Base-by-base conservation (phyloP, 2,797 vertebrate species). In the Acanthopagrus latus region DNA sequence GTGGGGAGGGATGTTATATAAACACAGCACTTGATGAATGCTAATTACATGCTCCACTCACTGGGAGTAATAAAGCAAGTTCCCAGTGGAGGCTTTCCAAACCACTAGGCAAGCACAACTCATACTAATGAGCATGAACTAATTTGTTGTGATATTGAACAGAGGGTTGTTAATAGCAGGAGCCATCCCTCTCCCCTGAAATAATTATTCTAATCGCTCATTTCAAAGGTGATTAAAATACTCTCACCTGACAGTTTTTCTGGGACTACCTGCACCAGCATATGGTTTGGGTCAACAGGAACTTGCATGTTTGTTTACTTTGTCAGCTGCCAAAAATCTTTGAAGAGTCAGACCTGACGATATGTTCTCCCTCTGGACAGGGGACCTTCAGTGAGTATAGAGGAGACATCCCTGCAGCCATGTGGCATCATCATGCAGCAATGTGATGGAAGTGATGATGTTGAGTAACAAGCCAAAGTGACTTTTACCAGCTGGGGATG, bases 191-290 rank as follows among this genome's bases (percentile, higher is more conserved):
- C 85, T 93, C 81, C 89, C 86, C 75, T 90, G 82, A 91, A 94
- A 95, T 94, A 94, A 95, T 95, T 90, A 91, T 93, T 94, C 76
- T 94, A 95, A 95, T 95, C 82, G 86, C 87, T 92, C 87, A 90
- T 90, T 92, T 91, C 91, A 94, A 90, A 92, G 86, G 85, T 93
- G 92, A 95, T 95, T 94, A 94, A 89, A 93, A 88, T 74, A 76
- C 86, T 91, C 85, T 92, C 81, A 88, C 90, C 86, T 86, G 85
- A 72, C 71, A 78, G 33, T 72, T 85, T 88, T 85, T 73, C 82
- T 75, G 78, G 83, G 78, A 85, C 82, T 85, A 74, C 79, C 82
- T 82, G 62, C 68, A 46, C 46, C 20, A 69, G 71, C 90, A 90
- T 91, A 92, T 88, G 91, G 81, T 85, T 65, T 85, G 88, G 86